phyloP scores from a whole-genome alignment of 2,113 vertebrate genomes.

The Erythrolamprus reginae region DNA sequence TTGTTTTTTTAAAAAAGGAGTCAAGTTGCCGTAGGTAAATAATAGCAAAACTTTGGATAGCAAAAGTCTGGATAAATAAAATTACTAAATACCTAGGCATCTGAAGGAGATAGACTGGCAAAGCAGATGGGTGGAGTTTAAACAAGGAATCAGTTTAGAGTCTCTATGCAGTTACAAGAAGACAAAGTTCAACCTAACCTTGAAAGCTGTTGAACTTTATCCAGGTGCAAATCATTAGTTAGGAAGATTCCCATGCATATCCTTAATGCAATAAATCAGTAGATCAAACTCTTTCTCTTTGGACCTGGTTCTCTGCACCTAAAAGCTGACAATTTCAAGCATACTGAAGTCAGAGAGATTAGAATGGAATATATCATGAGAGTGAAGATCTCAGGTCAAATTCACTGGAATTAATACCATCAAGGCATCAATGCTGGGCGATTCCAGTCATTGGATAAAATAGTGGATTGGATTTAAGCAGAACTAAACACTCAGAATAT shows the following conservation, averaged over 20 bases:
- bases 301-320: neutral
- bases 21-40: too few species aligned
- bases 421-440: neutral
- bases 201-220: too few species aligned
- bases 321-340: neutral
- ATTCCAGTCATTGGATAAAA: neutral
- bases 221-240: neutral
- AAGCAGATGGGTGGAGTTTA: too few species aligned
- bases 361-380: neutral
- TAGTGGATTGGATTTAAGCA: neutral
- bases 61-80: too few species aligned
- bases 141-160: too few species aligned
- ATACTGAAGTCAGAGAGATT: neutral
- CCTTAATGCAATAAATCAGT: neutral
- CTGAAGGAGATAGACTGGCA: too few species aligned
- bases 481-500: neutral
- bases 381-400: neutral
- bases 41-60: too few species aligned
- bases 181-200: too few species aligned
- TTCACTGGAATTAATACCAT: neutral
- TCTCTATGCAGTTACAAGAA: too few species aligned
- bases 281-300: neutral
- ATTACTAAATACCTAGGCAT: too few species aligned
- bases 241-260: neutral
- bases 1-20: too few species aligned